Base-by-base conservation (phyloP, 2,888 invertebrate species). In the Fragum fragum region DNA sequence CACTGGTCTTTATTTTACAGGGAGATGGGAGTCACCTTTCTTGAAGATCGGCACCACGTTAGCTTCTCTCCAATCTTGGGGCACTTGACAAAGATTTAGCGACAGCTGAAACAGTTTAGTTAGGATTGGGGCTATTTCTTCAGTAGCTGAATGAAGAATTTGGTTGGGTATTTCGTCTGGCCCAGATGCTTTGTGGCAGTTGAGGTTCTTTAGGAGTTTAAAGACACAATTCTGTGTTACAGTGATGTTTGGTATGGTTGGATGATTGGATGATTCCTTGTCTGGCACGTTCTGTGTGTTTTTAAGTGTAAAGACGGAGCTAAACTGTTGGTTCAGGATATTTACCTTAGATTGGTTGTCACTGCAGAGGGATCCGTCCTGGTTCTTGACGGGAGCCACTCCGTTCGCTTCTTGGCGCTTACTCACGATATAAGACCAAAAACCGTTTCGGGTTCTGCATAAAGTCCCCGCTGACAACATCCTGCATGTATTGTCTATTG, bases 271-370 rank as follows among this genome's bases (percentile, higher is more conserved):
- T 7, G 70, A 32, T 23, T 75, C 79, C 39, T 72, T 76, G 32
- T 85, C 70, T 52, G 80, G 87, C n/a, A 85, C 61, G 26, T 23
- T 63, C 32, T 68, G n/a, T 6, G 28, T 29, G 42, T 85, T 52
- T 52, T 85, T 76, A 14, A 52, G 55, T 3, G 81, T 85, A 32
- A 73, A 83, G 6, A 76, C 81, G 3, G 77, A 85, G 26, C 57
- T 36, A 53, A 83, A 87, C 55, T 87, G 85, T 21, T 70, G 29
- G 47, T 87, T 85, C 1, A 87, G 76, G 7, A 87, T 85, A 1
- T 79, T 39, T 18, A 81, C 81, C 66, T 81, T 83, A 5, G 36
- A 72, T 1, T 52, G 36, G 39, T 26, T 70, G 59, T 81, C 73
- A 71, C 85, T 81, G 21, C 79, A 72, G 16, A 87, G 61, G 53